Conservation (phyloP, 2,113 vertebrate genomes). For the Clinocottus analis region DNA sequence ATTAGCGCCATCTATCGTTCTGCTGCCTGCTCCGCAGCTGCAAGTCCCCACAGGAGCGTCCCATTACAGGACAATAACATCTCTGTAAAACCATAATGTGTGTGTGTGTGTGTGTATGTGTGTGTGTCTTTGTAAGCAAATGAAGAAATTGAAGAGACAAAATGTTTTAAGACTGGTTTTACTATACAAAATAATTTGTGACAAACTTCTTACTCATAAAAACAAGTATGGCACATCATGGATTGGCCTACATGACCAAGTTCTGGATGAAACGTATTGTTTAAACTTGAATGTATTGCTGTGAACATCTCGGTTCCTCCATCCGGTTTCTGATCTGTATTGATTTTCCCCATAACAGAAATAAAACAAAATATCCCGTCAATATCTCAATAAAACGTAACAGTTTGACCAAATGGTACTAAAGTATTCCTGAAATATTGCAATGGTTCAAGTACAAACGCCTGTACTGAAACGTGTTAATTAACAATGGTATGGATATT, state of each 20-base stretch:
- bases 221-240: constrained; percentile 44
- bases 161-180: constrained; percentile 59
- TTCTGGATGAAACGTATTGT: constrained; percentile 15
- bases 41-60: not conserved
- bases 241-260: constrained; percentile 21
- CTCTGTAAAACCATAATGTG: not conserved
- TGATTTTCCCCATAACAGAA: not conserved
- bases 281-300: not conserved
- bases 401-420: constrained; percentile 7
- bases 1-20: constrained; percentile 72
- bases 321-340: not conserved
- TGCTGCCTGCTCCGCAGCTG: not conserved
- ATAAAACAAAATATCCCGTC: not conserved
- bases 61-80: not conserved
- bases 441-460: constrained; percentile 1
- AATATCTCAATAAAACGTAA: constrained; percentile 4
- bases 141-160: not conserved
- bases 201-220: constrained; percentile 46
- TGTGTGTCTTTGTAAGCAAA: not conserved
- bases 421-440: constrained; percentile 21
- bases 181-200: constrained; percentile 76
- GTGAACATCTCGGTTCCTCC: constrained; percentile 9
- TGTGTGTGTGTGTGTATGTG: not conserved
- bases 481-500: not conserved
- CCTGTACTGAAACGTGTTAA: constrained; percentile 9